Evolutionary conservation across 1,140 invertebrate species (phyloP).

Genomic region (Zaprionus gabonicus): DNA sequence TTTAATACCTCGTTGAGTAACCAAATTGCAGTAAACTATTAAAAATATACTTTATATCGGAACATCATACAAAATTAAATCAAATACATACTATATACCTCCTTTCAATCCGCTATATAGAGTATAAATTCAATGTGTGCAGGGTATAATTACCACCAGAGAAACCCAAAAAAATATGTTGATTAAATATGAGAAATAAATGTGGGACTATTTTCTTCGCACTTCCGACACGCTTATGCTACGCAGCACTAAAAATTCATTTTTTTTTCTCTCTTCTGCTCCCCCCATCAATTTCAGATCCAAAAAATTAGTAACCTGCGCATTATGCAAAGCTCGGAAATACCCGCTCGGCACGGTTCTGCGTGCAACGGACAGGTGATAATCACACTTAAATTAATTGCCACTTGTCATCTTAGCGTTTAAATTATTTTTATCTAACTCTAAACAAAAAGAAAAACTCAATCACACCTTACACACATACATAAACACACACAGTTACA

Average conservation of each 20-base stretch:
- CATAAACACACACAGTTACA: constrained; percentile 11
- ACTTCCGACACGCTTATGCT: constrained; percentile 58
- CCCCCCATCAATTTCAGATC: constrained; percentile 56
- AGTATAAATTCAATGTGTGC: not conserved
- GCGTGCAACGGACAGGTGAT: constrained; percentile 73
- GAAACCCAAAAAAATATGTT: not conserved
- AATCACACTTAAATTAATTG: constrained; percentile 83
- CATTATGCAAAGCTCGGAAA: constrained; percentile 67
- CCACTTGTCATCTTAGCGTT: constrained; percentile 81
- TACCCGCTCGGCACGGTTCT: constrained; percentile 54
- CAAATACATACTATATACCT: not conserved
- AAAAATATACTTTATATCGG: too few relatives aligned
- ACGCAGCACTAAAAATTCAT: constrained; percentile 34
- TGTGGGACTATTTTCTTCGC: constrained; percentile 6
- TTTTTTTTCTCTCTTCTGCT: not conserved
- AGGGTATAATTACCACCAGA: not conserved
- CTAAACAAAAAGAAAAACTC: constrained; percentile 34
- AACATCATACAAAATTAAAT: too few relatives aligned
- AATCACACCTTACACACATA: not conserved
- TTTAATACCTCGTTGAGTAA: too few relatives aligned
- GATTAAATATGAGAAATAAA: constrained; percentile 6
- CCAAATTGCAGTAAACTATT: too few relatives aligned
- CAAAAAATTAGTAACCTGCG: constrained; percentile 73
- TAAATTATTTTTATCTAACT: constrained; percentile 81
- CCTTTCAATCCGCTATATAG: not conserved